Conservation (phyloP, 2,888 invertebrate genomes). For the Cybosia mesomella region DNA sequence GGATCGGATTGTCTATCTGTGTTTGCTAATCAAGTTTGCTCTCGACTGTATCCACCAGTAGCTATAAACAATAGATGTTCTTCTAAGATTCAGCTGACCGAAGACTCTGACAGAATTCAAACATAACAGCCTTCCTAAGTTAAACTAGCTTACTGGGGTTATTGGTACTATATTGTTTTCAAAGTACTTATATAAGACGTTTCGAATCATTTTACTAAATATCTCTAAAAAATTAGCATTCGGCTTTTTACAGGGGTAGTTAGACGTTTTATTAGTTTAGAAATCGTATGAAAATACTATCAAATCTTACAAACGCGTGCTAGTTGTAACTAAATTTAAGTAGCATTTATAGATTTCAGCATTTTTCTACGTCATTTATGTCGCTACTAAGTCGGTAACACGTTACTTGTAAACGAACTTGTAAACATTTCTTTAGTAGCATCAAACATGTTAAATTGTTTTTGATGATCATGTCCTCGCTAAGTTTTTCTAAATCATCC, state of each 20-base stretch:
- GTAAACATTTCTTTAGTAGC: background rate
- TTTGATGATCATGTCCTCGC: conserved; percentile 47
- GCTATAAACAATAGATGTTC: too few species aligned
- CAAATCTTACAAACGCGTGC: background rate
- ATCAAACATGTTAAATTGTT: background rate
- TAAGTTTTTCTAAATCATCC: conserved; percentile 48
- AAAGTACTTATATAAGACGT: background rate
- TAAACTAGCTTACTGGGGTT: background rate
- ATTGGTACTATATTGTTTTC: background rate
- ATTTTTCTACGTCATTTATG: background rate
- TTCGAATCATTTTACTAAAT: too few species aligned
- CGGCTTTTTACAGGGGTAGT: too few species aligned
- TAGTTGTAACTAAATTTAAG: background rate
- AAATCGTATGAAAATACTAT: too few species aligned
- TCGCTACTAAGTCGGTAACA: background rate
- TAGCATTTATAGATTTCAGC: background rate
- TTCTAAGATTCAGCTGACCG: too few species aligned
- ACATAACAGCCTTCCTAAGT: background rate
- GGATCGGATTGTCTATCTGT: too few species aligned
- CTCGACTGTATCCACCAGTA: too few species aligned
- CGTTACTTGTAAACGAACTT: background rate
- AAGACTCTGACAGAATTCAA: background rate
- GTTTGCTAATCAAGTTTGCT: too few species aligned
- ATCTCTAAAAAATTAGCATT: too few species aligned
- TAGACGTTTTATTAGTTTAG: too few species aligned